Evolutionary conservation across 2,888 invertebrate species (phyloP).

Genomic region (Hemithea aestivaria): DNA sequence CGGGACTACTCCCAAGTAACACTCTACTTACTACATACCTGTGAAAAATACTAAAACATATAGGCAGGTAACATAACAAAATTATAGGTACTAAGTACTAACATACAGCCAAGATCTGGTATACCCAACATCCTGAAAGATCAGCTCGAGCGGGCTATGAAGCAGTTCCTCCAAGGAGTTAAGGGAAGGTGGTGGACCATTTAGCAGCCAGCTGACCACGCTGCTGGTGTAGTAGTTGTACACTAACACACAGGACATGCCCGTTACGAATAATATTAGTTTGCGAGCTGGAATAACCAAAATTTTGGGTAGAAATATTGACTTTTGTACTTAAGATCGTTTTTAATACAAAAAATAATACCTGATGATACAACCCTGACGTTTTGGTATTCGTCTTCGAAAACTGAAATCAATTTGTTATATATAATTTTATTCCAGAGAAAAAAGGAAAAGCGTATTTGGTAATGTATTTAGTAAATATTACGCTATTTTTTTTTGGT

Average conservation of each 20-base stretch:
- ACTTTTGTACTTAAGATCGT: no score
- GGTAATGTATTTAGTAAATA: no score
- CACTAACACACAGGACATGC: constrained; percentile 59
- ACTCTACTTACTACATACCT: no score
- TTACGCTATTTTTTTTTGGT: no score
- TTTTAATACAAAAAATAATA: constrained; percentile 21
- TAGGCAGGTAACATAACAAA: no score
- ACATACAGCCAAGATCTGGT: constrained; percentile 65
- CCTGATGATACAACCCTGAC: constrained; percentile 41
- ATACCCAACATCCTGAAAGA: constrained; percentile 71
- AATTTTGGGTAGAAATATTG: no score
- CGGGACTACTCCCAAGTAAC: no score
- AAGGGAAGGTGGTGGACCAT: constrained; percentile 69
- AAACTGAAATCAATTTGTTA: no score
- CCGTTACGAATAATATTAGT: constrained; percentile 54
- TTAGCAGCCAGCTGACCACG: constrained; percentile 77
- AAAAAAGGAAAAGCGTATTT: no score
- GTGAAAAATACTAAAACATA: no score
- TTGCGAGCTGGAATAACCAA: constrained; percentile 44
- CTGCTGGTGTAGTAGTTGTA: constrained; percentile 81
- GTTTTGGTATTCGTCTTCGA: constrained; percentile 43
- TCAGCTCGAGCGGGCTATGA: constrained; percentile 69
- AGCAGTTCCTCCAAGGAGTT: constrained; percentile 70
- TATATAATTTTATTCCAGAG: no score
- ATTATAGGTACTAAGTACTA: background rate